Conservation (phyloP, 1,140 invertebrate species). For the Delia radicum region DNA sequence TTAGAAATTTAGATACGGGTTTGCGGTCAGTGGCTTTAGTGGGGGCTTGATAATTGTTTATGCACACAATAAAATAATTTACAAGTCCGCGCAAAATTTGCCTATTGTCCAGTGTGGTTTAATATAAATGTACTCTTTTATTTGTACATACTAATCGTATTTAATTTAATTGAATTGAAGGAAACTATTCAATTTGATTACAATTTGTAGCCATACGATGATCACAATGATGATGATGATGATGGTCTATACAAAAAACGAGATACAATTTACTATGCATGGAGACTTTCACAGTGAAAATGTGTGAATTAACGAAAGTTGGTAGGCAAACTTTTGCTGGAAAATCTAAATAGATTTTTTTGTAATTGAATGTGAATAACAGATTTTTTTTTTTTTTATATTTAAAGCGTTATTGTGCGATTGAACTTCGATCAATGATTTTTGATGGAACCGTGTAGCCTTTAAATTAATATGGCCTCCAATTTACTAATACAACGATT, state of each 20-base stretch:
- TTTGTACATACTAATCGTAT: too few species aligned
- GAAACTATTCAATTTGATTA: slow-evolving; percentile 7
- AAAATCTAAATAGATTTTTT: too few species aligned
- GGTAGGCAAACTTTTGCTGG: too few species aligned
- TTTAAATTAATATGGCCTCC: too few species aligned
- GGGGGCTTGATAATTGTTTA: neutral
- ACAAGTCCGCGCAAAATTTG: neutral
- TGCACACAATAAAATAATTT: neutral
- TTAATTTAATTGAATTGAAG: slow-evolving; percentile 21
- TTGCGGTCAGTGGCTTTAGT: slow-evolving; percentile 9
- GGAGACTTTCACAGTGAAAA: neutral
- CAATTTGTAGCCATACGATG: neutral
- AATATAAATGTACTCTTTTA: neutral
- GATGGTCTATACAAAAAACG: neutral
- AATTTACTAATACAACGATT: too few species aligned
- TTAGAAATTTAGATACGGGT: too few species aligned
- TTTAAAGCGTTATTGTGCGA: too few species aligned
- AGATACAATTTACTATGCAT: neutral
- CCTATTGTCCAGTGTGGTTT: neutral
- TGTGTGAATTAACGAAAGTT: neutral
- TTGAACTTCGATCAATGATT: too few species aligned
- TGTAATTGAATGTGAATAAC: too few species aligned
- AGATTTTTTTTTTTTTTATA: too few species aligned
- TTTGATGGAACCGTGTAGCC: too few species aligned
- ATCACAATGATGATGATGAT: neutral